Evolutionary conservation across 92 coral and sea anemone genomes (phyloP).

Genomic region (Actinernus sp.): DNA sequence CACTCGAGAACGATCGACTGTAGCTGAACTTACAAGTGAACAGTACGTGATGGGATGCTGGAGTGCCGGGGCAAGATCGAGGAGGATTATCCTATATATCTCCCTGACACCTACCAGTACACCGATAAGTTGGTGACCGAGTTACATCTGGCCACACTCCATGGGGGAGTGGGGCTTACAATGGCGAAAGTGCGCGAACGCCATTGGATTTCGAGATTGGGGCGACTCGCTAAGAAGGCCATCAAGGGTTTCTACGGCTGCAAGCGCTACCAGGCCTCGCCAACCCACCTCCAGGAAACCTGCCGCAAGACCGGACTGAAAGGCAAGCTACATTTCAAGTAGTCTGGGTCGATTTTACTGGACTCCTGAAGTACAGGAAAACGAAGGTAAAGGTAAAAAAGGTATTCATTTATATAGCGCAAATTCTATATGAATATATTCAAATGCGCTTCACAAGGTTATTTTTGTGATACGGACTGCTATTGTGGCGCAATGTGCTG

Average conservation of each 20-base stretch:
- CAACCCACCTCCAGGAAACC: slow-evolving; percentile 37
- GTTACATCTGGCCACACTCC: too few relatives aligned
- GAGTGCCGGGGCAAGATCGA: slow-evolving; percentile 18
- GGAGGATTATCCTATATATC: slow-evolving; percentile 16
- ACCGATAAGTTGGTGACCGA: slow-evolving; percentile 31
- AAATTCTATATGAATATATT: too few relatives aligned
- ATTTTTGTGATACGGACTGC: too few relatives aligned
- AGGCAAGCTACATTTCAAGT: slow-evolving; percentile 15
- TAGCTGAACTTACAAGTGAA: slow-evolving; percentile 17
- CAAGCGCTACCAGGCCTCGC: slow-evolving; percentile 14
- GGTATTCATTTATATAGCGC: too few relatives aligned
- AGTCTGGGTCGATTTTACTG: slow-evolving; percentile 4
- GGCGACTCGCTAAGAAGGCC: slow-evolving; percentile 10
- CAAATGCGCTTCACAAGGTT: too few relatives aligned
- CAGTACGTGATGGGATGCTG: slow-evolving; percentile 8
- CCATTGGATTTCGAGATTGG: slow-evolving; percentile 25
- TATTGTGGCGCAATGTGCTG: too few relatives aligned
- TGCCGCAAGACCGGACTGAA: slow-evolving; percentile 28
- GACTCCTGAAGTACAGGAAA: slow-evolving; percentile 5
- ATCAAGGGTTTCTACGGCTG: slow-evolving; percentile 29
- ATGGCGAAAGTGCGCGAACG: slow-evolving; percentile 35
- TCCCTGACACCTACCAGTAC: not conserved
- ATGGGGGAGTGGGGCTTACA: slow-evolving; percentile 33
- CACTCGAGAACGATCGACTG: slow-evolving; percentile 6
- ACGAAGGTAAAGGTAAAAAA: slow-evolving; percentile 3